A percentile compares a stretch with the other conserved stretches of the same genome.
Conservation (phyloP, 2,888 invertebrate genomes). For the Cryptocephalus moraei region DNA sequence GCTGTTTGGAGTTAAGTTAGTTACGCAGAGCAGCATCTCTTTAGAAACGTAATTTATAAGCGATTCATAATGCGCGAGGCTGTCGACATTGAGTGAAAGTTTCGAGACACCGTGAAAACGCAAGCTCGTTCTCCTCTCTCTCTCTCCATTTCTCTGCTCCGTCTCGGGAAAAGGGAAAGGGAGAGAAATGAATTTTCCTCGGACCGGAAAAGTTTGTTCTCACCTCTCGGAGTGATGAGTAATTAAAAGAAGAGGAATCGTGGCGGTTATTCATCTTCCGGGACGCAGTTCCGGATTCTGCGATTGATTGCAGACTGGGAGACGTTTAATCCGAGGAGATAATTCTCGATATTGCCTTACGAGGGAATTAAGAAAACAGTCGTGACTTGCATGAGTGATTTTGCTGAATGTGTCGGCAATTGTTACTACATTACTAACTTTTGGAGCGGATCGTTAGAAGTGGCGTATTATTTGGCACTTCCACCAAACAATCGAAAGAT, state of each 20-base stretch:
- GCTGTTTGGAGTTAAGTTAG: conserved; percentile 20
- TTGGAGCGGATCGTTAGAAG: no score
- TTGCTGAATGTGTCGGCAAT: no score
- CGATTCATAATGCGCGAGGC: conserved; percentile 36
- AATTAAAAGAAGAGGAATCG: conserved; percentile 6
- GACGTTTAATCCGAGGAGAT: no score
- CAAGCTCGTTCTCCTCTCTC: not conserved
- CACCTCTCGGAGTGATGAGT: conserved; percentile 1
- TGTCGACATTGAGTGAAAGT: conserved; percentile 37
- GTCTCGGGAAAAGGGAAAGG: not conserved
- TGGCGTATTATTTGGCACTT: no score
- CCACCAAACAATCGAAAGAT: no score
- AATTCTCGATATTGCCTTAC: no score
- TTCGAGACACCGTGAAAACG: conserved; percentile 12
- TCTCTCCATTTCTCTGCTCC: no score
- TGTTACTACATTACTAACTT: no score
- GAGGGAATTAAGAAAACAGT: no score
- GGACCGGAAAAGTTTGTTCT: conserved; percentile 1
- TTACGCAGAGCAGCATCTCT: conserved; percentile 12
- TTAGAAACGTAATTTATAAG: conserved; percentile 35
- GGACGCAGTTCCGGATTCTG: not conserved
- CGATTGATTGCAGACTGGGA: conserved; percentile 3
- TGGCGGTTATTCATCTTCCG: conserved; percentile 1
- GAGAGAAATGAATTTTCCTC: not conserved
- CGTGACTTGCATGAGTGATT: no score